Evolutionary conservation across 2,888 invertebrate genomes (phyloP), one percentile per base, ranked within the genome.

Genomic region (Drosophila tanythrix): DNA sequence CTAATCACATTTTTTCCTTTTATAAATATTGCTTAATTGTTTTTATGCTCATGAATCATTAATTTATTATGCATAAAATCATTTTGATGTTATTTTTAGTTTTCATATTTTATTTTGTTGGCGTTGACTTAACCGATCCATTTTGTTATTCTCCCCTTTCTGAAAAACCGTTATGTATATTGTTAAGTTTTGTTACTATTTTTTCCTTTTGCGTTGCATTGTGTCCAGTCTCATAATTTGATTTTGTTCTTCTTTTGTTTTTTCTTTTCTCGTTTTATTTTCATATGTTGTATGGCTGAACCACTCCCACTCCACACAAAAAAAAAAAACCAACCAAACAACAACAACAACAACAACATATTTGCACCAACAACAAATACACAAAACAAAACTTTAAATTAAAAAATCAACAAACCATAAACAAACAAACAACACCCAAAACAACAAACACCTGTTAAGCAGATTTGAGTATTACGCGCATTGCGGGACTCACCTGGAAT

Each of bases 401-500:
- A 53, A 55, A 58, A 73, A 69, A 50, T 15, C 13, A 33, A 70
- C 40, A 68, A 71, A 67, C 31, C 52, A 56, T 46, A 51, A 60
- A 62, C 18, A 29, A 60, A 62, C 18, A 29, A 52, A 63, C 29
- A 57, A 36, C 11, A 51, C 65, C 33, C 46, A 56, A 3, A 48
- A 52, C 53, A 59, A 31, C 46, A 36, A 64, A 36, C 35, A 67
- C 55, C 56, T 60, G n/a, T 55, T n/a, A 60, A 80, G 56, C 95
- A 94, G 96, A 96, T 94, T 95, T 96, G 93, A 95, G 95, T 94
- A 95, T 96, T 94, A 95, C 95, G 83, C 94, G 96, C 92, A 94
- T 95, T 94, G 94, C 94, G 93, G 95, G 95, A 89, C 94, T 94
- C 93, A 94, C 95, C 92, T 96, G 96, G 96, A 95, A 95, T 88